Percentiles rank a stretch among this genome's conserved stretches.
phyloP scores from a whole-genome alignment of 2,888 invertebrate genomes.

The Aleiodes testaceus region DNA sequence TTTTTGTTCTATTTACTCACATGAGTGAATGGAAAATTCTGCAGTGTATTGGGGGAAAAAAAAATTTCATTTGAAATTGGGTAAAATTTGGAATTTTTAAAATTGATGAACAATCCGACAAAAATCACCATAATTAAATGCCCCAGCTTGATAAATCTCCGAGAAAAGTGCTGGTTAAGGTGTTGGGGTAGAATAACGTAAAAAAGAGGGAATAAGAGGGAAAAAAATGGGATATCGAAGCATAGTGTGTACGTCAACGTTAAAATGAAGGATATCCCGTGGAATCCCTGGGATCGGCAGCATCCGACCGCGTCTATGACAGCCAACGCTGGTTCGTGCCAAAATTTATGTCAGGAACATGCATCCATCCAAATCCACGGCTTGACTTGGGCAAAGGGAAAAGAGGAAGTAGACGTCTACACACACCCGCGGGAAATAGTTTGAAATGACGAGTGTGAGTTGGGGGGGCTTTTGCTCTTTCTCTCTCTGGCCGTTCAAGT shows the following conservation, averaged over 20 bases:
- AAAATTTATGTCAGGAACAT: slow-evolving; percentile 65
- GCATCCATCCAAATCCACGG: slow-evolving; percentile 61
- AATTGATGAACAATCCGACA: too few species aligned
- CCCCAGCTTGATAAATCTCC: too few species aligned
- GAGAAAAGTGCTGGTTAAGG: slow-evolving; percentile 3
- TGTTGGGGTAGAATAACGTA: slow-evolving; percentile 38
- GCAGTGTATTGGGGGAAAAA: too few species aligned
- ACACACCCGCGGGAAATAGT: slow-evolving; percentile 4
- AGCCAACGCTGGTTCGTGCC: slow-evolving; percentile 58
- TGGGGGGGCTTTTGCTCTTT: slow-evolving; percentile 32
- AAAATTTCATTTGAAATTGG: too few species aligned
- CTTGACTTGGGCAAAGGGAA: not conserved
- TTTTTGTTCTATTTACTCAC: too few species aligned
- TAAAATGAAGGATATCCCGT: slow-evolving; percentile 60
- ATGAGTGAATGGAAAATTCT: too few species aligned
- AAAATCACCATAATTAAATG: too few species aligned
- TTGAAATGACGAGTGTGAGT: slow-evolving; percentile 19
- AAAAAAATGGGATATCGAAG: slow-evolving; percentile 48
- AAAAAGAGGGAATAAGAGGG: slow-evolving; percentile 39
- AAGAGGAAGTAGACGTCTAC: slow-evolving; percentile 22
- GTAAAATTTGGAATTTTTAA: too few species aligned
- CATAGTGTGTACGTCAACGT: slow-evolving; percentile 41
- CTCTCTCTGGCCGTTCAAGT: slow-evolving; percentile 39
- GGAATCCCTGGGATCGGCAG: slow-evolving; percentile 50
- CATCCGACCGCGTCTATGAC: slow-evolving; percentile 54